Evolutionary conservation across 23 tunicate genomes (phyloP).

Genomic region (Styela plicata): DNA sequence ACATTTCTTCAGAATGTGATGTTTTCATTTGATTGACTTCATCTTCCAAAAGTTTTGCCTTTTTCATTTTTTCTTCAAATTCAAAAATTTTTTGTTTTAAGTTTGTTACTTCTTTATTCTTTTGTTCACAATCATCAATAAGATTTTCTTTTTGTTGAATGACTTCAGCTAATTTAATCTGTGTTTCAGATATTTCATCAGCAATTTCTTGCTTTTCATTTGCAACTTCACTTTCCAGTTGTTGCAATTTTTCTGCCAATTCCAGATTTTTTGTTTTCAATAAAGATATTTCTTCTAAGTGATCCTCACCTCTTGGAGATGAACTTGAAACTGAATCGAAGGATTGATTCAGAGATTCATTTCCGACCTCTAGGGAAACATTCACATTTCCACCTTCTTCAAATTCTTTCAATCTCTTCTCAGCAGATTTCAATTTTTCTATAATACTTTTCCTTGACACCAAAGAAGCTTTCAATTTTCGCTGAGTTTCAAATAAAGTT

Average conservation of each 20-base stretch:
- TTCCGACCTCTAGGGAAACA: neutral
- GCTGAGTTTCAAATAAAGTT: conserved; percentile 43
- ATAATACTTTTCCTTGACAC: conserved; percentile 65
- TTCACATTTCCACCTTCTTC: neutral
- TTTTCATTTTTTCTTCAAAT: neutral
- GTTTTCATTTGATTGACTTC: neutral
- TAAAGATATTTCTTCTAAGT: neutral
- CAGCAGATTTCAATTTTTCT: conserved; percentile 49
- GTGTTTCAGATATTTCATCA: neutral
- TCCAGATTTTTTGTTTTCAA: neutral
- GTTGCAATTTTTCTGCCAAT: neutral
- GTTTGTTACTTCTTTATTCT: conserved; percentile 10
- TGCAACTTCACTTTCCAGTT: conserved; percentile 12
- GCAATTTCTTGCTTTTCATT: neutral
- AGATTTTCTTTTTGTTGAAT: neutral
- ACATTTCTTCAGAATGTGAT: neutral
- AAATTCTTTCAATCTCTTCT: conserved; percentile 15
- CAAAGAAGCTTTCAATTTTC: conserved; percentile 75
- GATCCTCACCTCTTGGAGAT: neutral
- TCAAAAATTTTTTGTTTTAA: neutral
- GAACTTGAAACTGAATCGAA: conserved; percentile 11
- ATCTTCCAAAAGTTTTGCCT: neutral
- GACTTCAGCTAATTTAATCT: neutral
- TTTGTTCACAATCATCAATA: neutral
- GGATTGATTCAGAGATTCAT: conserved; percentile 19